Base-by-base conservation (phyloP, 2,797 vertebrate genomes). In the Ambastaia sidthimunki region DNA sequence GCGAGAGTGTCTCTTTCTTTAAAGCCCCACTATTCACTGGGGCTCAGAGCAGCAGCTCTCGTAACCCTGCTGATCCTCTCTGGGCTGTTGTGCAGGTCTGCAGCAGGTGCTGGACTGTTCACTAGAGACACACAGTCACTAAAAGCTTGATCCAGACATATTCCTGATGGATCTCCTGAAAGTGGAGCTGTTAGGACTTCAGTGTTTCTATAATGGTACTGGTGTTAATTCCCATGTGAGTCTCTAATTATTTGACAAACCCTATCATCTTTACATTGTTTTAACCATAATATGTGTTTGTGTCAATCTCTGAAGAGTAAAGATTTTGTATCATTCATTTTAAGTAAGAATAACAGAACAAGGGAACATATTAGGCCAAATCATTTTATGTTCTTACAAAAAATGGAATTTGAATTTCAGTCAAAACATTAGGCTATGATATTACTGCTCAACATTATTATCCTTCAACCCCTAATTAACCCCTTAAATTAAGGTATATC, bases 61-160 rank as follows among this genome's bases (percentile, higher is more conserved):
- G 1, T 78, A 70, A 78, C 76, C 66, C 57, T 71, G 67, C 76
- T 62, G 76, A 78, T 69, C 76, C 44, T 78, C 76, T 44, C 55
- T 71, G 67, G 47, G 67, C 54, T 48, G 66, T 70, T 19, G 66
- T 77, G 23, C 55, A 69, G 75, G 75, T 63, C 75, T 50, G 41
- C 52, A 59, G 66, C 52, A 70, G 57, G 67, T 52, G 55, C 68
- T 70, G 57, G 41, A 52, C 28, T 50, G 28, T 63, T 63, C 28
- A 31, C 28, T 4, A 71, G 5, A 71, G 37, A 68, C 12, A 9
- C 25, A 37, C 2, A 19, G 41, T n/a, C 60, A 11, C 60, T 63
- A 63, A 63, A 63, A 63, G 60, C 60, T 63, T 63, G 34, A 15
- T 15, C 11, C 12, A 60, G 23, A 28, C 31, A 9, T 34, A 34